Evolutionary conservation across 1,140 invertebrate species (phyloP).

Genomic region (Lordiphosa collinella): DNA sequence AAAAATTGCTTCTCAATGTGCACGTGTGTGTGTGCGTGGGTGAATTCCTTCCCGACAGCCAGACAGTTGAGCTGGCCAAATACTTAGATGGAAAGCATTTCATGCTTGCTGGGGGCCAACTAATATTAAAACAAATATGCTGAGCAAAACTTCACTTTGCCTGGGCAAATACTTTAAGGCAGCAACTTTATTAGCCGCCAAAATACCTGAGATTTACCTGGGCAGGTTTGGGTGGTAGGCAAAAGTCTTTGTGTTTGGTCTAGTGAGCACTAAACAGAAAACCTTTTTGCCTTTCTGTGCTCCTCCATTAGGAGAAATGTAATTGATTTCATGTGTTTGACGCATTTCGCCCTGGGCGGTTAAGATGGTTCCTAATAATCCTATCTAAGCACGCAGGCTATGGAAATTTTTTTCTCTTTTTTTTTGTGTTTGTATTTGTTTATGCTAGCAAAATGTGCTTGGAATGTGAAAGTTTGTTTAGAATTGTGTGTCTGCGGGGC

Average conservation of each 20-base stretch:
- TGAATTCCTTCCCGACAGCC: neutral
- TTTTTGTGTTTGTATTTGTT: too few relatives aligned
- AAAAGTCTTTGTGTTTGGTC: slow-evolving; percentile 11
- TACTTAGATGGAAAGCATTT: slow-evolving; percentile 51
- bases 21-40: slow-evolving; percentile 9
- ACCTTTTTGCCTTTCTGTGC: neutral
- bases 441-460: too few relatives aligned
- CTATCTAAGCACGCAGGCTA: slow-evolving; percentile 56
- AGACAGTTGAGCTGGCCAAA: slow-evolving; percentile 53
- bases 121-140: slow-evolving; percentile 74
- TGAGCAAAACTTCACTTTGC: slow-evolving; percentile 15
- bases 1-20: slow-evolving; percentile 60
- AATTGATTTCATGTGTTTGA: slow-evolving; percentile 77
- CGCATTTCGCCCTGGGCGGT: slow-evolving; percentile 38
- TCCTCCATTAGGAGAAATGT: slow-evolving; percentile 35
- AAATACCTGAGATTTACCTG: slow-evolving; percentile 70
- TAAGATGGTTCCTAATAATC: slow-evolving; percentile 38
- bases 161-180: slow-evolving; percentile 67
- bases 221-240: slow-evolving; percentile 18
- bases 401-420: slow-evolving; percentile 6
- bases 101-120: slow-evolving; percentile 53
- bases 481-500: too few relatives aligned
- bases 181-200: slow-evolving; percentile 68
- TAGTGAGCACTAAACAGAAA: slow-evolving; percentile 26
- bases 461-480: too few relatives aligned